These are phyloP conservation scores for Neoniphon sammara DNA, from an alignment of 2,797 vertebrate species.

Conservation along the genomic window DNA sequence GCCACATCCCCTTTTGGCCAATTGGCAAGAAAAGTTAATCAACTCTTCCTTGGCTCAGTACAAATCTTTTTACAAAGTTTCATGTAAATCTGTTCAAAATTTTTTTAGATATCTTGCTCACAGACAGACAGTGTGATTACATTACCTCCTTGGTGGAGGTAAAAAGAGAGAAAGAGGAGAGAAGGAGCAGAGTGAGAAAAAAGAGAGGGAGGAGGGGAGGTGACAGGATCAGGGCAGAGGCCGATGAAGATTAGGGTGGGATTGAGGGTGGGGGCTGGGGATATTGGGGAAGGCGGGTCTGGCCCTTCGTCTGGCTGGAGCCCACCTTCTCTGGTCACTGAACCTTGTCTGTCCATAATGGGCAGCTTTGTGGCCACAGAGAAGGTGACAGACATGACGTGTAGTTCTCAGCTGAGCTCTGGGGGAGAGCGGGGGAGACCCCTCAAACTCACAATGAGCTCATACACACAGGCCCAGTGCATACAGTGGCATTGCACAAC, in stretches of 20 bases:
- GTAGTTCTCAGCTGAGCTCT: constrained; percentile 65
- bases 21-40: too few relatives aligned
- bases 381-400: constrained; percentile 82
- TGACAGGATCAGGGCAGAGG: background rate
- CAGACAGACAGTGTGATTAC: too few relatives aligned
- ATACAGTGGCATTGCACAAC: constrained; percentile 35
- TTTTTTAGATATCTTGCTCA: too few relatives aligned
- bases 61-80: too few relatives aligned
- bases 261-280: background rate
- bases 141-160: too few relatives aligned
- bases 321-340: constrained; percentile 67
- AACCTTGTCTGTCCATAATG: constrained; percentile 71
- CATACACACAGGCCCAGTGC: constrained; percentile 55
- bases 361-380: constrained; percentile 75
- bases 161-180: too few relatives aligned
- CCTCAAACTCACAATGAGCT: constrained; percentile 70
- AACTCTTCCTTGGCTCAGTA: too few relatives aligned
- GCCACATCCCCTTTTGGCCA: too few relatives aligned
- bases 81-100: too few relatives aligned
- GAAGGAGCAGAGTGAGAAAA: constrained; percentile 30
- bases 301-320: constrained; percentile 47
- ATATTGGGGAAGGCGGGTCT: constrained; percentile 24
- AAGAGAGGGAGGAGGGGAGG: too few relatives aligned
- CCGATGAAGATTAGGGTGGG: too few relatives aligned
- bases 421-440: constrained; percentile 58